phyloP scores from a whole-genome alignment of 2,113 vertebrate species.

The Aspiorhynchus laticeps region DNA sequence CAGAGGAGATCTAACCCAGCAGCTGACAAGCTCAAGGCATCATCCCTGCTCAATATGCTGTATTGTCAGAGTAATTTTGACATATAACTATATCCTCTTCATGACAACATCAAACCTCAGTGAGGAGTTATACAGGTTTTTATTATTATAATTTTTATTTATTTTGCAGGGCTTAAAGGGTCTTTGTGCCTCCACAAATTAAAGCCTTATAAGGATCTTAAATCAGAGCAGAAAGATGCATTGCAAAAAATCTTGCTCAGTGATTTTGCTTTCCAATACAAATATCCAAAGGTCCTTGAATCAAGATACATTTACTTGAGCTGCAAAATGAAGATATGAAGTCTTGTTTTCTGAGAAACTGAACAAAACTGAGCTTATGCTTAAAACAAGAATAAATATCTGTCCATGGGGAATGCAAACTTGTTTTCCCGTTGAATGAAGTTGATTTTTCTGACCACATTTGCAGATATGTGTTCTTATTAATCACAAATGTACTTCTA shows the following conservation, averaged over 20 bases:
- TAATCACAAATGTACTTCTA: no score
- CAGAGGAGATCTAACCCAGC: constrained; percentile 69
- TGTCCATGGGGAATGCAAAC: no score
- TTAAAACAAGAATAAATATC: no score
- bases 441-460: no score
- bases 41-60: constrained; percentile 26
- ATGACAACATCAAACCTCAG: background rate
- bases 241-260: background rate
- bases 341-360: background rate
- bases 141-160: no score
- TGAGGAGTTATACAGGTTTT: background rate
- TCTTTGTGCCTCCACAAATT: background rate
- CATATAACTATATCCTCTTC: background rate
- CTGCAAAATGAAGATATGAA: background rate
- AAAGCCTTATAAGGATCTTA: background rate
- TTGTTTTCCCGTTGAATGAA: no score
- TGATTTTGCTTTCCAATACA: background rate
- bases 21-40: constrained; percentile 61
- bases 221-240: background rate
- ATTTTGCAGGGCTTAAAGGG: no score
- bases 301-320: no score
- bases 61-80: background rate
- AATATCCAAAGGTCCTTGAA: background rate
- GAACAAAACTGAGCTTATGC: no score
- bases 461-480: no score